Conservation (phyloP, 2,113 vertebrate genomes). For the Lota lota region DNA sequence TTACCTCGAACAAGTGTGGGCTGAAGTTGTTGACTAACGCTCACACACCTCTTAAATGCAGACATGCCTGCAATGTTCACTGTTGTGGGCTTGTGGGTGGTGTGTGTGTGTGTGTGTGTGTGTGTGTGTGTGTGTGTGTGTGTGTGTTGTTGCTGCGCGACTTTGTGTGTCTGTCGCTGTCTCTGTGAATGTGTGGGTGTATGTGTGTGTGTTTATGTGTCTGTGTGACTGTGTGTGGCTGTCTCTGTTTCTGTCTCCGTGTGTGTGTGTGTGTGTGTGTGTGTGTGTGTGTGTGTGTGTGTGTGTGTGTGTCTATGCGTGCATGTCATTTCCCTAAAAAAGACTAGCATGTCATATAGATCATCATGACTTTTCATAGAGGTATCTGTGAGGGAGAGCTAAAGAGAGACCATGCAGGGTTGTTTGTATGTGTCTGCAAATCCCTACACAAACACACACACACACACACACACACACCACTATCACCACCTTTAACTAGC, state of each 20-base stretch:
- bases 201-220: neutral
- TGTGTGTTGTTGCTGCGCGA: no score
- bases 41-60: constrained; percentile 34
- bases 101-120: neutral
- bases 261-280: constrained; percentile 10
- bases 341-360: no score
- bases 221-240: neutral
- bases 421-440: neutral
- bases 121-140: neutral
- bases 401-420: no score
- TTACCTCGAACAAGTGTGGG: constrained; percentile 19
- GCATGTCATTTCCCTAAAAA: no score
- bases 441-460: constrained; percentile 20
- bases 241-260: neutral
- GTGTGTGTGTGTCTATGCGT: no score
- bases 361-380: no score
- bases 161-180: neutral
- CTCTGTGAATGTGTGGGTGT: neutral
- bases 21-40: constrained; percentile 19
- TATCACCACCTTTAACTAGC: no score
- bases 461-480: constrained; percentile 12
- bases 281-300: no score
- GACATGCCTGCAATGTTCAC: constrained; percentile 25
- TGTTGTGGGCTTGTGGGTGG: constrained; percentile 10
- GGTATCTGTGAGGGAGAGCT: no score